phyloP scores from a whole-genome alignment of 2,797 vertebrate species.

The Clarias pachynema region DNA sequence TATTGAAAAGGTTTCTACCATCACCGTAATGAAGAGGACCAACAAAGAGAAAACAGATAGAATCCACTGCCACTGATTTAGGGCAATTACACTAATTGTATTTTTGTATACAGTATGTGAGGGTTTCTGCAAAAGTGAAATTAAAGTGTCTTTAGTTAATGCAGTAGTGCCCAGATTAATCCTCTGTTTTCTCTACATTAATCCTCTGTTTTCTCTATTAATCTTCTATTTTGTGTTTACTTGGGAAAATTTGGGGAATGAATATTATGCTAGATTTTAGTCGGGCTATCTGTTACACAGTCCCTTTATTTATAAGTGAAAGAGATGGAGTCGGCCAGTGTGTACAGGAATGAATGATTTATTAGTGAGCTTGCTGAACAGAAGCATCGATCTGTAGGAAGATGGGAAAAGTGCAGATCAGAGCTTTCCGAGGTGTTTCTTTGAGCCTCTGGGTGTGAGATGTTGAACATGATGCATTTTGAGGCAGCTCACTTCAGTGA shows the following conservation, averaged over 20 bases:
- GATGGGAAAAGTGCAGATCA: conserved; percentile 29
- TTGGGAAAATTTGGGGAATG: background rate
- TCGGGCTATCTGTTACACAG: conserved; percentile 2
- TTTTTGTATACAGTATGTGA: conserved; percentile 3
- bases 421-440: background rate
- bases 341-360: conserved; percentile 15
- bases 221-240: background rate
- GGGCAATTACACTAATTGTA: conserved; percentile 41
- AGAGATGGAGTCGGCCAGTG: background rate
- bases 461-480: conserved; percentile 33
- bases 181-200: too few species aligned
- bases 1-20: conserved; percentile 64
- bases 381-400: conserved; percentile 59
- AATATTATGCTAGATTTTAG: background rate
- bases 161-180: background rate
- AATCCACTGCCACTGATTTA: conserved; percentile 62
- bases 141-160: background rate
- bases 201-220: background rate
- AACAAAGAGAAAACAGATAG: conserved; percentile 57
- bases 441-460: conserved; percentile 31
- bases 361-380: conserved; percentile 38
- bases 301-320: background rate
- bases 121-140: conserved; percentile 3
- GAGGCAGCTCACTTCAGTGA: conserved; percentile 41
- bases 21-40: conserved; percentile 64